Evolutionary conservation across 2,797 vertebrate genomes (phyloP), one percentile per base, ranked within the genome.

Genomic region (Gallinago solitaria): DNA sequence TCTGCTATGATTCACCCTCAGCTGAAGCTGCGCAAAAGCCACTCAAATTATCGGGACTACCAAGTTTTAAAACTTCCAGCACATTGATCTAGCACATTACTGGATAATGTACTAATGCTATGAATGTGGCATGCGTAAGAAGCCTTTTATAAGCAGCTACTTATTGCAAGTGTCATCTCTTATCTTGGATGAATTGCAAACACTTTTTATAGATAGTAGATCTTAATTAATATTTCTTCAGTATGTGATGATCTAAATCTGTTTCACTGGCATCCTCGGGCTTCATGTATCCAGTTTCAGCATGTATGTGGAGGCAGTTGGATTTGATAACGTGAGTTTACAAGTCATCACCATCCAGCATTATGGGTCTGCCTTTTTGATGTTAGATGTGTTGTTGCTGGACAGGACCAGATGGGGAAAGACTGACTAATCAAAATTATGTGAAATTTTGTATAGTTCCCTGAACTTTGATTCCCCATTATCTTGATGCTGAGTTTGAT

Each of bases 351-450:
- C 57, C 51, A 60, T 20, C 25, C 70, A 67, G 73, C 75, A 39
- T 85, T 93, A 60, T 12, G 1, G 43, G 35, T 79, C 80, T 93
- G 82, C 87, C 81, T 85, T 76, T 80, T 60, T 68, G 70, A 18
- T 87, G 4, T 30, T 88, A 30, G 59, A 51, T 94, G 95, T 97
- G 93, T 95, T 96, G 91, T 95, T 95, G 57, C 91, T 97, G 95
- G 87, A 94, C 45, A 83, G 71, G 47, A 24, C 39, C 73, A 80
- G 91, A 74, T 80, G 57, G 90, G 85, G 93, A 93, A 78, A 90
- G 67, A 81, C 59, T 71, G 41, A 51, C 28, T 39, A 79, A 41
- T 27, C 59, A 86, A 83, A 96, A 91, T 87, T 37, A 78, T 94
- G 54, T 82, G 61, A 83, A 95, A 79, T 81, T 89, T 92, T 95